These are phyloP conservation scores for Notarius lentiginosus DNA, from an alignment of 2,113 vertebrate genomes.

Conservation along the genomic window DNA sequence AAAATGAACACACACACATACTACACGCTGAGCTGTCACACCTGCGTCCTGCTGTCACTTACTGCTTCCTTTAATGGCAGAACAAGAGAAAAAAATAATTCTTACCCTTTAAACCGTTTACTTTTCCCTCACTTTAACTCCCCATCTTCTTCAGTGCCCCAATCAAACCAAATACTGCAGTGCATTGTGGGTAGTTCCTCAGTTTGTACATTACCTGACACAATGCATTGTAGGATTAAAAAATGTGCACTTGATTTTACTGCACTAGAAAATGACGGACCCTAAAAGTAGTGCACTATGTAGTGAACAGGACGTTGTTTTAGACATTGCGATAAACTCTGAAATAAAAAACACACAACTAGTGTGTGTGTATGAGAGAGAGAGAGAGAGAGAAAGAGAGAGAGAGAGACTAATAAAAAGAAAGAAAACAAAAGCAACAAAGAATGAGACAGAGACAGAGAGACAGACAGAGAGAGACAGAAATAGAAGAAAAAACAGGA, in stretches of 20 bases:
- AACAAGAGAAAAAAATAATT: too few species aligned
- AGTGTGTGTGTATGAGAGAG: too few species aligned
- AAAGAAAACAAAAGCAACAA: too few species aligned
- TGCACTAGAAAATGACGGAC: too few species aligned
- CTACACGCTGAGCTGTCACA: too few species aligned
- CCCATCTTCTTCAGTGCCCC: not conserved
- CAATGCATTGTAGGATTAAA: not conserved
- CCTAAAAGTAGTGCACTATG: too few species aligned
- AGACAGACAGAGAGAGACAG: not conserved
- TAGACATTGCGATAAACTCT: too few species aligned
- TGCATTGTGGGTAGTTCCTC: not conserved
- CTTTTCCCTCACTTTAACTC: not conserved
- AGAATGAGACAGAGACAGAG: not conserved
- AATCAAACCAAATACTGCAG: not conserved
- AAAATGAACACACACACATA: too few species aligned
- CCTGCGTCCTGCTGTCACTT: not conserved
- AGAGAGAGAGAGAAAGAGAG: not conserved
- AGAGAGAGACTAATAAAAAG: too few species aligned
- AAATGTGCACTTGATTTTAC: too few species aligned
- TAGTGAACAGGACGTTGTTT: too few species aligned
- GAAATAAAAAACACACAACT: too few species aligned
- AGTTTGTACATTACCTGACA: not conserved
- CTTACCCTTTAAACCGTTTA: not conserved
- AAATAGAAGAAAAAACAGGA: not conserved
- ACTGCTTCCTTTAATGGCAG: not conserved